Base-by-base conservation (phyloP, 2,888 invertebrate genomes). In the Cyaniris semiargus region DNA sequence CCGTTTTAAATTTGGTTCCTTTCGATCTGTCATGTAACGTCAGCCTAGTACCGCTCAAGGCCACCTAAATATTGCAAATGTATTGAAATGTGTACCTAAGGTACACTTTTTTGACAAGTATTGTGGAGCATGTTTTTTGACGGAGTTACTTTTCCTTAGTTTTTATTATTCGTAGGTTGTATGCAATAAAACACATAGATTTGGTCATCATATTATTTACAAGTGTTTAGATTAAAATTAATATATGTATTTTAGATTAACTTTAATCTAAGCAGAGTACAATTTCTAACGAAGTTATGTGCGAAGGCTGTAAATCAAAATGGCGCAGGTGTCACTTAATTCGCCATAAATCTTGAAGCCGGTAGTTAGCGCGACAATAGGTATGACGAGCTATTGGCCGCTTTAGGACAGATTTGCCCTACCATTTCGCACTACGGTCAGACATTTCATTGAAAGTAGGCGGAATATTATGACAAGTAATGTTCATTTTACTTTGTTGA, bases 311-410 rank as follows among this genome's bases (percentile, higher is more conserved):
- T 66, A 66, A 66, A 66, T 66, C 66, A 66, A 31, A 66, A 27
- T 66, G 66, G 66, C 66, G 15, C 27, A 66, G 66, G 66, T 66
- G 66, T 66, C 66, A 31, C 66, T 66, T 27, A 66, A 66, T 66
- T 66, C 66, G 27, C 66, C 66, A 66, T 66, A 66, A 66, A 66
- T 66, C 66, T 66, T 18, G 27, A 66, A 66, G 66, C 66, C 27
- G 66, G 66, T 66, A 66, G 66, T 66, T 66, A 66, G 66, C 10
- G 23, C 66, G 66, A 66, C 66, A 66, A 66, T 66, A 31, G 66
- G 23, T 66, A 27, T 66, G 66, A 66, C 66, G 66, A 66, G 27
- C 27, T 66, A 66, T 66, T 66, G 66, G 66, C 15, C 27, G 27
- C 66, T 66, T 66, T 31, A 66, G 66, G 66, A 6, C 60, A 60